Percentiles rank a stretch among this genome's conserved stretches.
These are phyloP conservation scores for Megalonaias nervosa DNA, from an alignment of 1,140 invertebrate genomes.

Conservation along the genomic window DNA sequence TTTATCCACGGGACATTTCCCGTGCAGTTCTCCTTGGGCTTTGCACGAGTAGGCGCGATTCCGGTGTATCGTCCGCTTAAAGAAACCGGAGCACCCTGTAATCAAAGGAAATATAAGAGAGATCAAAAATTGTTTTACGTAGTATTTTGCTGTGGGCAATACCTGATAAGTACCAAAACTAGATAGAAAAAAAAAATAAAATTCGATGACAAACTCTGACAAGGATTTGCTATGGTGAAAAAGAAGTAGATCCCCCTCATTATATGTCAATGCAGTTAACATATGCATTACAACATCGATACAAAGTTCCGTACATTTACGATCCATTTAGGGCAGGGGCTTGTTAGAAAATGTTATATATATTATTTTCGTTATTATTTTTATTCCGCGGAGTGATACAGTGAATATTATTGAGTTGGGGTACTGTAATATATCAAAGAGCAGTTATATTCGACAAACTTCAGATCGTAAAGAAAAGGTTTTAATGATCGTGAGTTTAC, in stretches of 20 bases:
- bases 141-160: neutral
- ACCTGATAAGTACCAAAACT: neutral
- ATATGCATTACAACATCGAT: no score
- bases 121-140: neutral
- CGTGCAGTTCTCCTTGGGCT: conserved; percentile 92
- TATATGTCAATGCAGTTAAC: no score
- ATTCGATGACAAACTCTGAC: neutral
- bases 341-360: neutral
- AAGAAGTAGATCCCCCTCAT: neutral
- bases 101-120: conserved; percentile 8
- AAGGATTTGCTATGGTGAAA: neutral
- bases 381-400: no score
- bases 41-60: conserved; percentile 98
- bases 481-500: no score
- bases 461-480: no score
- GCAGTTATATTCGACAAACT: no score
- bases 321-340: neutral
- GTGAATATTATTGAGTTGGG: no score
- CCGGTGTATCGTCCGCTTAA: conserved; percentile 96
- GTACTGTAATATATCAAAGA: no score
- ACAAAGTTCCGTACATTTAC: neutral
- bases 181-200: no score
- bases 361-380: neutral
- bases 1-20: conserved; percentile 96
- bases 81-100: conserved; percentile 92